Base-by-base conservation (phyloP, 2,113 vertebrate species). In the Ochotona princeps region DNA sequence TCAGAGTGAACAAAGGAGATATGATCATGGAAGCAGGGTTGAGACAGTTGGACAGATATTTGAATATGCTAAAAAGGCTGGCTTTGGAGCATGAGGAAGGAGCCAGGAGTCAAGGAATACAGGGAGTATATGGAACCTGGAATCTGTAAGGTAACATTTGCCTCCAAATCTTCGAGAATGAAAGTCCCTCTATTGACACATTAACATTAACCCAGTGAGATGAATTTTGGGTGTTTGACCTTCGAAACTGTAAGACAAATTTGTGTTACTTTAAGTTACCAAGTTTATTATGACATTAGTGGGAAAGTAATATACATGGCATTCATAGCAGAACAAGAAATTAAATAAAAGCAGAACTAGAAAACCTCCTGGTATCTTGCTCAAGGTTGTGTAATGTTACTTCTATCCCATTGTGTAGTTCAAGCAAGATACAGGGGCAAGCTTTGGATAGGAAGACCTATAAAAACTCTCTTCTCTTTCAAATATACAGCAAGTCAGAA, bases 181-280 rank as follows among this genome's bases (percentile, higher is more conserved):
- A 63, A 94, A 67, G 17, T 17, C 86, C 79, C 69, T 25, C 10
- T 83, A 20, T 23, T 69, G 30, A 74, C 30, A 38, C 21, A 10
- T 74, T 73, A 6, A 83, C 54, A 30, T 89, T 74, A 81, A 70
- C 49, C 63, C 38, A 51, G 4, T 81, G 44, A 81, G 47, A 79
- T 14, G 57, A 49, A 81, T 66, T 84, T 90, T 82, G 23, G 23
- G 76, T 30, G 81, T 85, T 63, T 88, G 26, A 90, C 6, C 14
- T 87, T 74, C 10, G 30, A 63, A 93, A 30, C 10, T 54, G 35
- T 47, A 26, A 83, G 10, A 88, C 65, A 92, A 76, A 89, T 85
- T 38, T 89, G 26, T 72, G 12, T 80, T 92, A 54, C 84, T 90
- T 90, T 80, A 91, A 83, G 49, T 60, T 2, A 82, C 14, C 15